phyloP scores from a whole-genome alignment of 2,888 invertebrate species.

The Myopa testacea region DNA sequence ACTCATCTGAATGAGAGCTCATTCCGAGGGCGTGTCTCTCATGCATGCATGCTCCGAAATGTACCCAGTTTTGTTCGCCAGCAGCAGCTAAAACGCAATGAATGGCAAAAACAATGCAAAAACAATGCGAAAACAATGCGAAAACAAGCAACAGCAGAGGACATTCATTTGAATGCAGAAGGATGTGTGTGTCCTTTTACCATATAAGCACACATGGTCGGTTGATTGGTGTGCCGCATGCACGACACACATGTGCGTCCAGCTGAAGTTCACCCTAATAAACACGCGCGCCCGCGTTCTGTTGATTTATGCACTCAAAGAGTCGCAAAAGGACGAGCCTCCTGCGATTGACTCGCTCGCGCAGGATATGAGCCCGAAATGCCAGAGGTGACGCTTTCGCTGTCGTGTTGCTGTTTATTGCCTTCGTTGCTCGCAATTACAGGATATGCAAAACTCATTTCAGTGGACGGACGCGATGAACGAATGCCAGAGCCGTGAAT shows the following conservation, averaged over 20 bases:
- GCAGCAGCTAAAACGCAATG: background rate
- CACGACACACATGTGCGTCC: slow-evolving; percentile 40
- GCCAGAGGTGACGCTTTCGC: slow-evolving; percentile 28
- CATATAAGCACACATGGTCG: too few relatives aligned
- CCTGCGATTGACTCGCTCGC: slow-evolving; percentile 24
- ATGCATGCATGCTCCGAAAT: background rate
- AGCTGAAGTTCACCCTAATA: slow-evolving; percentile 17
- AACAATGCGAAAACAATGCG: background rate
- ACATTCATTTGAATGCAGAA: slow-evolving; percentile 27
- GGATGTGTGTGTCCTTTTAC: slow-evolving; percentile 13
- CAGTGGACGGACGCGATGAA: slow-evolving; percentile 6
- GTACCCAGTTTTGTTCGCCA: background rate
- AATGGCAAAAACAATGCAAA: background rate
- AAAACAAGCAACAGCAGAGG: background rate
- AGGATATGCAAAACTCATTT: slow-evolving; percentile 2
- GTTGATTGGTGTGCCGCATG: slow-evolving; percentile 29
- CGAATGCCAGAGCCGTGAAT: slow-evolving; percentile 7
- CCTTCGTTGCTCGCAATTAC: background rate
- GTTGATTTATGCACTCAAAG: slow-evolving; percentile 10
- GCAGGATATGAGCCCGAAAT: slow-evolving; percentile 37
- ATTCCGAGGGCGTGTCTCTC: background rate
- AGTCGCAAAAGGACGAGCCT: background rate
- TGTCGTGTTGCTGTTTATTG: background rate
- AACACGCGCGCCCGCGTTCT: slow-evolving; percentile 22
- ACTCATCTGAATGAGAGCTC: background rate